Base-by-base conservation (phyloP, 1,140 invertebrate species). In the Oryctes rhinoceros region DNA sequence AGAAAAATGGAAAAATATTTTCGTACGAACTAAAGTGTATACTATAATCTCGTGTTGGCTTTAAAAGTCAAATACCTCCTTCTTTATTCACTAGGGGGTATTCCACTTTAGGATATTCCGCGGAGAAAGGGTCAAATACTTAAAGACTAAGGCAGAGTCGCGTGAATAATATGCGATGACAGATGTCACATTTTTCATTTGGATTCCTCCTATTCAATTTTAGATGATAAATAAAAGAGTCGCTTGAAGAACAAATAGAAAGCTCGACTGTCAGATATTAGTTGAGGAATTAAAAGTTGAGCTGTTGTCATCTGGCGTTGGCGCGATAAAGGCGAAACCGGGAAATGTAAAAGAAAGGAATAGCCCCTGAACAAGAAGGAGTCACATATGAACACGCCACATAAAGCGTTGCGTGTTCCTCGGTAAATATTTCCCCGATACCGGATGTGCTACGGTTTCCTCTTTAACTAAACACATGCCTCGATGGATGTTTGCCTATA, bases 251-350 rank as follows among this genome's bases (percentile, higher is more conserved):
- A 83, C 82, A 82, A 82, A 82, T 79, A 82, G 78, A 80, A 81
- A 82, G 78, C 81, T 75, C 79, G 78, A 77, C 77, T 83, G 82
- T 82, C 82, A 82, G 83, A 81, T 80, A 82, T 83, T 82, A 81
- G 79, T 81, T 82, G 81, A 81, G 80, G 82, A 84, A 83, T 84
- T 83, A 84, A 84, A 84, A 84, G 82, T 84, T 84, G 78, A 81
- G 80, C 71, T 75, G 80, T 80, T 84, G 83, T 83, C 82, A 83
- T 80, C 83, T 83, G 83, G 80, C 76, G 83, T 79, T 79, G 71
- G 82, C 20, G 78, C 80, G 82, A 83, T 83, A 83, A 82, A 79
- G 44, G 65, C 1, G 30, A 20, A 11, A 9, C 11, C 6, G 37
- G 24, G 18, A 44, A 74, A 67, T 62, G 7, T 67, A 35, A 44